Evolutionary conservation across 2,113 vertebrate genomes (phyloP), one percentile per base, ranked within the genome.

Genomic region (Marcusenius ussheri): DNA sequence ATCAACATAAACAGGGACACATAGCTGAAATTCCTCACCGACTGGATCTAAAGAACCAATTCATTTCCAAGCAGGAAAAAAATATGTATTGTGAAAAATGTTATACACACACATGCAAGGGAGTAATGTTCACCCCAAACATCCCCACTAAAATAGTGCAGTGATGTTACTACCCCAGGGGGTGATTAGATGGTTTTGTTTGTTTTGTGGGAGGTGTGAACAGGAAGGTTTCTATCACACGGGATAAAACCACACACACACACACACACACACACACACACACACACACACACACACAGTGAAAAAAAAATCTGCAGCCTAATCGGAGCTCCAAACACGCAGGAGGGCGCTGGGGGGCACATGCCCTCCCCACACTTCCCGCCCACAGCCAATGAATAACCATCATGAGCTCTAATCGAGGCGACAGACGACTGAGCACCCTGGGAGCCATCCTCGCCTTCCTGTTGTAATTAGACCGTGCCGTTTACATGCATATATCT

Each of bases 361-460:
- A 46, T n/a, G 39, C 80, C 45, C 45, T 83, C 53, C 35, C 27
- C 3, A 3, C 21, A 24, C 17, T 53, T 88, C 53, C 53, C 50
- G 51, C 51, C 35, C 89, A 46, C 50, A 84, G 50, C 50, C 31
- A 85, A 89, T 83, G 77, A 89, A 89, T 89, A 89, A 89, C 35
- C 51, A 89, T 85, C 53, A 58, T 85, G 9, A 87, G 50, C 85
- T 77, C 46, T 84, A 89, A 89, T 89, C 39, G 89, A 80, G 51
- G 47, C 50, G 21, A 89, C 80, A 58, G 51, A 85, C 53, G 51
- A 58, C 89, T 46, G 39, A 47, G 53, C n/a, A 47, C 39, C 42
- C 24, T 45, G 51, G 51, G 77, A 62, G 24, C 35, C 13, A 39
- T 47, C 17, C 51, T 47, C 10, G 8, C 19, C 80, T 42, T 45